Percentiles rank a stretch among this genome's conserved stretches.
phyloP scores from a whole-genome alignment of 2,113 vertebrate species.

The Anthoscopus minutus region DNA sequence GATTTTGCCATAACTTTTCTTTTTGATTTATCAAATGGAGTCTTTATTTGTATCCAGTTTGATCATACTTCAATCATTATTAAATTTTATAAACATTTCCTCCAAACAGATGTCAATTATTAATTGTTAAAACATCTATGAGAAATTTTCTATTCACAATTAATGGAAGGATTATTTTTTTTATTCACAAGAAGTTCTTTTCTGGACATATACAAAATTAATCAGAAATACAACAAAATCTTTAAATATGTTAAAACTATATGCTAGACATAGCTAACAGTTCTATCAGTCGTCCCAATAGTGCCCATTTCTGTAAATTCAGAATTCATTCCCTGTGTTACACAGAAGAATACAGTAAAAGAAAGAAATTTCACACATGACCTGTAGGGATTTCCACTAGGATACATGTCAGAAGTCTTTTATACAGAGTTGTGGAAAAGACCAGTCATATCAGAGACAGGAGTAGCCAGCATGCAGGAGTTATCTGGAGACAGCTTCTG shows the following conservation, averaged over 20 bases:
- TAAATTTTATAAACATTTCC: not conserved
- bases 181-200: not conserved
- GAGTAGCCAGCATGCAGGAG: not conserved
- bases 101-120: not conserved
- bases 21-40: not conserved
- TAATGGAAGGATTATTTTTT: not conserved
- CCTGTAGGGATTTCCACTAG: not conserved
- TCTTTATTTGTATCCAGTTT: not conserved
- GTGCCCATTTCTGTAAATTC: not conserved
- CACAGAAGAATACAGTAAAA: not conserved
- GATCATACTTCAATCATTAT: not conserved
- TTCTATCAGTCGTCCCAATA: not conserved
- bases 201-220: not conserved
- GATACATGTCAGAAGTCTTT: not conserved
- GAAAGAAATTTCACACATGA: not conserved
- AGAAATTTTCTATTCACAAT: not conserved
- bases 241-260: constrained; percentile 5
- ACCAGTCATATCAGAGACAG: not conserved
- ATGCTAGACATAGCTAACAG: not conserved
- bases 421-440: not conserved
- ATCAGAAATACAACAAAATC: not conserved
- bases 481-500: not conserved
- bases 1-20: not conserved
- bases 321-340: not conserved
- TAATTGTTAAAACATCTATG: not conserved